These are phyloP conservation scores for Margarornis squamiger DNA, from an alignment of 2,797 vertebrate species.

Conservation along the genomic window DNA sequence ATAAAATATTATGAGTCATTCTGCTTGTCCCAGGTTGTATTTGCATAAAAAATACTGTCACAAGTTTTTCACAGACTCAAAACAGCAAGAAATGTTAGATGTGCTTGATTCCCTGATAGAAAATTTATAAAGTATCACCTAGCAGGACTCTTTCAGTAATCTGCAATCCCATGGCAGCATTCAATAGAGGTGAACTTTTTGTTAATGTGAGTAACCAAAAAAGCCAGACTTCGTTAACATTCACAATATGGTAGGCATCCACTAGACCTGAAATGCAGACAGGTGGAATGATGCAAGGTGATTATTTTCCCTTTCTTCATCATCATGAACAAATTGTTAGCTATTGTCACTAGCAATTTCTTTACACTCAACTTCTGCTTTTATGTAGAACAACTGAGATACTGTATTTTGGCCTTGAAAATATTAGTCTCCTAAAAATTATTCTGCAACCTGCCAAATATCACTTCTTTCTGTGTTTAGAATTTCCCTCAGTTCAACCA, in stretches of 20 bases:
- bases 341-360: not conserved
- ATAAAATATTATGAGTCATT: not conserved
- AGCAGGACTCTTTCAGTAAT: not conserved
- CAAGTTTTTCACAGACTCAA: not conserved
- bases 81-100: not conserved
- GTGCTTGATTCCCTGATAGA: not conserved
- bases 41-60: not conserved
- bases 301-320: not conserved
- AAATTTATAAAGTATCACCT: not conserved
- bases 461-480: not conserved
- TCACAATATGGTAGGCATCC: not conserved
- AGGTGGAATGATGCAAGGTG: accelerated
- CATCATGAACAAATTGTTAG: not conserved
- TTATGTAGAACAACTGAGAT: not conserved
- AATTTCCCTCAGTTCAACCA: not conserved
- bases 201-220: not conserved
- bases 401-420: not conserved
- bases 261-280: not conserved
- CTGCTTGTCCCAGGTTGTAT: not conserved
- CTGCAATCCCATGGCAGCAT: not conserved
- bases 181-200: not conserved
- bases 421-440: not conserved
- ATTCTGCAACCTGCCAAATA: not conserved
- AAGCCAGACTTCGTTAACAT: not conserved
- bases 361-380: not conserved